Conservation (phyloP, 2,888 invertebrate species). For the Digitonthophagus gazella region DNA sequence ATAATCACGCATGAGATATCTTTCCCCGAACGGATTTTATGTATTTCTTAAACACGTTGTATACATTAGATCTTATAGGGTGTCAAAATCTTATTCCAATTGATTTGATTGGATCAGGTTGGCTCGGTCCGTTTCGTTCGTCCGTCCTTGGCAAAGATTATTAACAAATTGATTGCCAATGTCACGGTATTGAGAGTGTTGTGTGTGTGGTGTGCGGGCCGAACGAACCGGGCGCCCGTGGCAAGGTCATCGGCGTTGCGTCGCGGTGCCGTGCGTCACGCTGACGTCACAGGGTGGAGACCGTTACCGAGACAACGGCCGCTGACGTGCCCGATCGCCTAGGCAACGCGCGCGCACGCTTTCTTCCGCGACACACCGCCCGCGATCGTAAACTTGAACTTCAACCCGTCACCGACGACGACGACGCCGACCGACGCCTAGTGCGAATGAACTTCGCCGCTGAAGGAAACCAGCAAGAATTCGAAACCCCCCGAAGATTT, state of each 20-base stretch:
- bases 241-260: slow-evolving; percentile 46
- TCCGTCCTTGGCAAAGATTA: slow-evolving; percentile 20
- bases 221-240: slow-evolving; percentile 33
- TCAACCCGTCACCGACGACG: slow-evolving; percentile 20
- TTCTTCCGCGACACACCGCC: slow-evolving; percentile 6
- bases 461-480: too few relatives aligned
- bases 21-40: too few relatives aligned
- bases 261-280: slow-evolving; percentile 46
- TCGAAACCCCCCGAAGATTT: too few relatives aligned
- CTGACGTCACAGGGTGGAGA: slow-evolving; percentile 47
- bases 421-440: not conserved
- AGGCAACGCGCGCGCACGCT: slow-evolving; percentile 6
- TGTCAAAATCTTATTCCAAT: too few relatives aligned
- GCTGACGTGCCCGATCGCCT: slow-evolving; percentile 28
- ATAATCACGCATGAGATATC: too few relatives aligned
- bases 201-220: not conserved
- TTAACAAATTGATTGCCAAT: slow-evolving; percentile 39
- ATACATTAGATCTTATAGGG: too few relatives aligned
- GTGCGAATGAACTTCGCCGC: not conserved
- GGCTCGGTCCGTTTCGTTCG: too few relatives aligned
- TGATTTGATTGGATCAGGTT: too few relatives aligned
- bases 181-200: slow-evolving; percentile 38
- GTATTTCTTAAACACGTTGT: too few relatives aligned
- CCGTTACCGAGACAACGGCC: slow-evolving; percentile 43
- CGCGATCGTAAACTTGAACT: slow-evolving; percentile 29